These are phyloP conservation scores for Trissolcus basalis DNA, from an alignment of 1,140 invertebrate species.

Conservation along the genomic window DNA sequence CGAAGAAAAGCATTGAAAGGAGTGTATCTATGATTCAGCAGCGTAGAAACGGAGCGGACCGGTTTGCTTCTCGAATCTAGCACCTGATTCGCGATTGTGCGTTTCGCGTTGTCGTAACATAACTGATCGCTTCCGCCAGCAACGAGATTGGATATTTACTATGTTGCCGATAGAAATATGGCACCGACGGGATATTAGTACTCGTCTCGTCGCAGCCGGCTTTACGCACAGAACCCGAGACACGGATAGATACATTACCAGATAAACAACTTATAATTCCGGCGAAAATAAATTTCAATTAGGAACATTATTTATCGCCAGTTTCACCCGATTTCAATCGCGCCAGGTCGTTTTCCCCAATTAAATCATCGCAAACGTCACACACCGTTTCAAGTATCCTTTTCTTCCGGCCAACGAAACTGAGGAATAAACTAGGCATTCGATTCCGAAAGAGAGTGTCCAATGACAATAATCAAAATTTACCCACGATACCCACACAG, in stretches of 20 bases:
- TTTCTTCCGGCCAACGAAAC: too few species aligned
- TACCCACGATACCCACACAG: slow-evolving; percentile 47
- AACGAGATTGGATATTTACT: slow-evolving; percentile 59
- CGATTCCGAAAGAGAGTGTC: not conserved
- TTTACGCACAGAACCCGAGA: slow-evolving; percentile 37
- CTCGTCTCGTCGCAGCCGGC: slow-evolving; percentile 52
- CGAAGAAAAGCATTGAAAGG: slow-evolving; percentile 49
- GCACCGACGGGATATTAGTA: slow-evolving; percentile 53
- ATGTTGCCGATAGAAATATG: slow-evolving; percentile 59
- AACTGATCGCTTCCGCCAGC: slow-evolving; percentile 69
- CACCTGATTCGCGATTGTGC: slow-evolving; percentile 64
- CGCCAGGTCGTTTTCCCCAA: too few species aligned
- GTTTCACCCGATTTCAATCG: slow-evolving; percentile 10
- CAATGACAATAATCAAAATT: slow-evolving; percentile 52
- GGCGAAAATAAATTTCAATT: slow-evolving; percentile 55
- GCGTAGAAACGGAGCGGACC: slow-evolving; percentile 42
- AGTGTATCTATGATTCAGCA: slow-evolving; percentile 50
- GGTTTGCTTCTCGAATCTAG: slow-evolving; percentile 50
- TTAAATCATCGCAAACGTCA: too few species aligned
- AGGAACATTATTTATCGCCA: slow-evolving; percentile 33
- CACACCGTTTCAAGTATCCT: too few species aligned
- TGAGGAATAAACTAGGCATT: too few species aligned
- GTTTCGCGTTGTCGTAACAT: slow-evolving; percentile 62
- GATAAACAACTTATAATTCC: slow-evolving; percentile 46
- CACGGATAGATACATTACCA: slow-evolving; percentile 29